A percentile compares a stretch with the other conserved stretches of the same genome.
Evolutionary conservation across 2,888 invertebrate genomes (phyloP).

Genomic region (Mystacides longicornis): DNA sequence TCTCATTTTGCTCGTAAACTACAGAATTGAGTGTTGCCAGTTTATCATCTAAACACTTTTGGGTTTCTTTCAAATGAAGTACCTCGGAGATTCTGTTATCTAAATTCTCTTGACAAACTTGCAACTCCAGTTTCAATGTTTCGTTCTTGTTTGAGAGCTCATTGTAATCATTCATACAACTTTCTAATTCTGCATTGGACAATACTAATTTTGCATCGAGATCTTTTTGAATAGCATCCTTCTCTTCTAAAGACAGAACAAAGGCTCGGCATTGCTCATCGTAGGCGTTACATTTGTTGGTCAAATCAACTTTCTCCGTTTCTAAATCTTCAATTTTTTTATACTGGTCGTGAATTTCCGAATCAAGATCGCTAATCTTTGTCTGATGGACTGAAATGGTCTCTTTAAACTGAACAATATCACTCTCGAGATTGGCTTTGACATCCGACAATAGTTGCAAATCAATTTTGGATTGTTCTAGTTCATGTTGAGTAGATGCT

Average conservation of each 20-base stretch:
- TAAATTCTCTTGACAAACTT: background rate
- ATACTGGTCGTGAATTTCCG: background rate
- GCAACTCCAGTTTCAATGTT: background rate
- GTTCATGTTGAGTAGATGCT: background rate
- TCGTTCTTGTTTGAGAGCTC: background rate
- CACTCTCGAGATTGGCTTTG: background rate
- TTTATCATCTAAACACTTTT: background rate
- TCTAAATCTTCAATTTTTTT: background rate
- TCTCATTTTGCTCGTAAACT: background rate
- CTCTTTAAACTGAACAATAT: background rate
- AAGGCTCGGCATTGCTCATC: background rate
- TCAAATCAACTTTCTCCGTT: background rate
- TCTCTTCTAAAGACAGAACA: background rate
- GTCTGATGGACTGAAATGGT: background rate
- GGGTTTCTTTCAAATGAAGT: background rate
- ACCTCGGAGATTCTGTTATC: background rate
- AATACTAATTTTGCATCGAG: background rate
- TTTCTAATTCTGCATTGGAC: background rate
- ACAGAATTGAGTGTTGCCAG: background rate
- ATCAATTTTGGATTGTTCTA: background rate
- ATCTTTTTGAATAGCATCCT: background rate
- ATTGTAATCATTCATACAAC: background rate
- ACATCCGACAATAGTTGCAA: background rate
- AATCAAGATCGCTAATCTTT: background rate
- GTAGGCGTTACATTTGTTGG: background rate